Conservation (phyloP, 2,888 invertebrate species). For the Perdita meconis region DNA sequence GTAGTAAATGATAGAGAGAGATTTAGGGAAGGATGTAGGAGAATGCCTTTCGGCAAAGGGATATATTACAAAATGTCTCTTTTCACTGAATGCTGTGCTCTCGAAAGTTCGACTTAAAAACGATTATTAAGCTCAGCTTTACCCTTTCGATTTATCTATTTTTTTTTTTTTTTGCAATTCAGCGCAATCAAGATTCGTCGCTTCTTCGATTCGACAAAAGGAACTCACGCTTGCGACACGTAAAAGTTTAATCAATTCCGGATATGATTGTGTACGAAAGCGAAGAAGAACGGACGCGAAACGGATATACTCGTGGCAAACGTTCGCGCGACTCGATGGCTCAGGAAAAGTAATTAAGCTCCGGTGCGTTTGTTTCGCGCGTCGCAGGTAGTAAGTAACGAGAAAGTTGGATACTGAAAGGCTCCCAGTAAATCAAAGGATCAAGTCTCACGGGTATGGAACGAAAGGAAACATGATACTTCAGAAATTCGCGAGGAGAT, state of each 20-base stretch:
- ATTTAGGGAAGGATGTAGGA: not conserved
- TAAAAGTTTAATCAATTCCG: no score
- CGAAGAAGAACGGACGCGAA: not conserved
- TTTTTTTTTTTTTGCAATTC: no score
- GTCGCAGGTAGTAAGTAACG: conserved; percentile 43
- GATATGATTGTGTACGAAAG: not conserved
- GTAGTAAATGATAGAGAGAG: not conserved
- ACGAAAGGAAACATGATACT: conserved; percentile 73
- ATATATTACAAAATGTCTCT: no score
- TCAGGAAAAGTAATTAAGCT: conserved; percentile 68
- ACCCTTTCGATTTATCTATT: no score
- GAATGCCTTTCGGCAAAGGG: no score
- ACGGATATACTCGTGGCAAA: conserved; percentile 4
- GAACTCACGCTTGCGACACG: no score
- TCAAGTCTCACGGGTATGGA: conserved; percentile 65
- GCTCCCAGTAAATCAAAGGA: conserved; percentile 70
- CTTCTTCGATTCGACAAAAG: no score
- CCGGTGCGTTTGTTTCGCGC: conserved; percentile 40
- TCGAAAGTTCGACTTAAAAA: no score
- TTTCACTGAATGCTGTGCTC: no score
- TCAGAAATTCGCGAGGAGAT: conserved; percentile 73
- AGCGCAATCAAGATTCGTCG: no score
- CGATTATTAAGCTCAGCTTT: no score
- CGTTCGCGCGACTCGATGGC: conserved; percentile 24
- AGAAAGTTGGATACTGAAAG: conserved; percentile 60